Base-by-base conservation (phyloP, 2,113 vertebrate genomes). In the Sphyrna mokarran region DNA sequence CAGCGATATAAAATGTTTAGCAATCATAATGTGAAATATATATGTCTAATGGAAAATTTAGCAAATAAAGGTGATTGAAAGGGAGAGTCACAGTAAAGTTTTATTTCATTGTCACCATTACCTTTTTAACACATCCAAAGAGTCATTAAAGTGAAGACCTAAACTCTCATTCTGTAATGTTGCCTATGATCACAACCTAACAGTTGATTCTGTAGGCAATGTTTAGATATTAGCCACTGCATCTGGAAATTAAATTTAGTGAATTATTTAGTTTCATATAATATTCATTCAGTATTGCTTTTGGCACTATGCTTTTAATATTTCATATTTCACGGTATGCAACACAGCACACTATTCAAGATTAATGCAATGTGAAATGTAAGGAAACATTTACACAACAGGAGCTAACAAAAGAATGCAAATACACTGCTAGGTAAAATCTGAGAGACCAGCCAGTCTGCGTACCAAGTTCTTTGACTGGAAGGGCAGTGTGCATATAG, bases 241-340 rank as follows among this genome's bases (percentile, higher is more conserved):
- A 37, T 63, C 89, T 93, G 61, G 61, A 93, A 93, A 93, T 93
- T 93, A 93, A 93, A 66, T 23, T 37, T 66, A 3, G n/a, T 68
- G 89, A 93, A 93, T 93, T 93, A 93, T 93, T 93, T 68, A 93
- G 89, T 66, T 66, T 93, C 89, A 93, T 93, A 93, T 37, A 93
- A 93, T 68, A 93, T 93, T 93, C 63, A 93, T 68, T 66, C 58
- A 37, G 89, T 10, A 20, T n/a, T 37, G 89, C 89, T 66, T 63
- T 40, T 93, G 89, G 61, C 58, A n/a, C n/a, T 93, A 40, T 68
- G 89, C 61, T 93, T 93, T 93, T 68, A 93, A 93, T 93, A 93
- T 93, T 93, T 93, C 89, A 93, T 93, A 37, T 66, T 93, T 93
- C 89, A 93, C 89, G 68, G 61, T 66, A 63, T 68, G 61, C 89